A percentile compares a stretch with the other conserved stretches of the same genome.
phyloP scores from a whole-genome alignment of 1,140 invertebrate genomes.

The Drosophila tristis region DNA sequence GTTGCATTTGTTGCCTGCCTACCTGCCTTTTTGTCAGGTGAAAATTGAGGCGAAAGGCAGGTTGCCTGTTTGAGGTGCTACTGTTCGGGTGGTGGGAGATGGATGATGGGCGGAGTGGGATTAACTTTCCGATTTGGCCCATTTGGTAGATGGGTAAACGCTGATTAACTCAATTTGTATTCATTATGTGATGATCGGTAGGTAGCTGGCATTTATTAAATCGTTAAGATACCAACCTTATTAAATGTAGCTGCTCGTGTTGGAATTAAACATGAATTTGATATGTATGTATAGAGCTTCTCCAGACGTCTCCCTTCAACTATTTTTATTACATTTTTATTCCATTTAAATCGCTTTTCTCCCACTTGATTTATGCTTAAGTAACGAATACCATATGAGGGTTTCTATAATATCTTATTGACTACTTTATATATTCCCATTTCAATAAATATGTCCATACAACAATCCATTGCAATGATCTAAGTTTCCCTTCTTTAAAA shows the following conservation, averaged over 20 bases:
- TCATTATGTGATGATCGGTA: constrained; percentile 12
- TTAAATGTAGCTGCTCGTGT: no score
- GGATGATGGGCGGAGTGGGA: constrained; percentile 25
- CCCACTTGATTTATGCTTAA: background rate
- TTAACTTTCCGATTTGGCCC: constrained; percentile 48
- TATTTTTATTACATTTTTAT: no score
- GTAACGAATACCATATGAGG: no score
- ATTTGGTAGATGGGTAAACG: constrained; percentile 43
- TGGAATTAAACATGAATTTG: no score
- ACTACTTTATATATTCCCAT: constrained; percentile 17
- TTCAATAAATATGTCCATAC: constrained; percentile 27
- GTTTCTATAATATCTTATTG: constrained; percentile 3
- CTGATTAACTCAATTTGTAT: constrained; percentile 25
- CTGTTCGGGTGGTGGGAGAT: constrained; percentile 37
- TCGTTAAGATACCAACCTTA: constrained; percentile 1
- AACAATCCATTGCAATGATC: constrained; percentile 27
- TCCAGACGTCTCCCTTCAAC: no score
- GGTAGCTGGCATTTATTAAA: constrained; percentile 13
- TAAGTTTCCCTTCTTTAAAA: constrained; percentile 31
- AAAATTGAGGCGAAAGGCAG: constrained; percentile 69
- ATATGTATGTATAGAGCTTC: no score
- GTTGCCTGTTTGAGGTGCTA: constrained; percentile 28
- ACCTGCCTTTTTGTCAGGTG: constrained; percentile 52
- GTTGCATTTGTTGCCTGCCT: constrained; percentile 55
- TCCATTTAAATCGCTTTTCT: background rate